Evolutionary conservation across 2,888 invertebrate species (phyloP).

Genomic region (Gnatocerus cornutus): DNA sequence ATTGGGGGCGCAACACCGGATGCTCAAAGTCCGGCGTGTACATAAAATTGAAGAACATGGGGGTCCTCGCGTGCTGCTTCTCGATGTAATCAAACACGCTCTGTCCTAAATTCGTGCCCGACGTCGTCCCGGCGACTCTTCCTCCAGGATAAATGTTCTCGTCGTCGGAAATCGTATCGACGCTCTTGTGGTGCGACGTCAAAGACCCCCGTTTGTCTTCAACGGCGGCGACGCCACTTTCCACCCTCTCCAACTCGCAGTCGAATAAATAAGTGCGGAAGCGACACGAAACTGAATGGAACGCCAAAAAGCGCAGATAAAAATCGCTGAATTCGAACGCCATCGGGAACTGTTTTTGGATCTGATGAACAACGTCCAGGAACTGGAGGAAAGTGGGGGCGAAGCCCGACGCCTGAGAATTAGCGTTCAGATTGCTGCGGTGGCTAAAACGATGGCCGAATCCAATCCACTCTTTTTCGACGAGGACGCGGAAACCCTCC

Average conservation of each 20-base stretch:
- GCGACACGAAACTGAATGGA: slow-evolving; percentile 96
- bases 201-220: slow-evolving; percentile 86
- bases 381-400: slow-evolving; percentile 98
- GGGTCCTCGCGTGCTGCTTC: slow-evolving; percentile 88
- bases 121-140: slow-evolving; percentile 68
- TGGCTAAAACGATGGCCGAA: slow-evolving; percentile 97
- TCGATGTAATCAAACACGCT: slow-evolving; percentile 96
- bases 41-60: slow-evolving; percentile 94
- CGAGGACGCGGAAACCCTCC: slow-evolving; percentile 91
- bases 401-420: slow-evolving; percentile 91
- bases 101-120: slow-evolving; percentile 79
- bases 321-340: slow-evolving; percentile 99
- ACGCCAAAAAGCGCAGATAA: slow-evolving; percentile 95
- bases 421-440: slow-evolving; percentile 90
- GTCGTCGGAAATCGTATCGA: slow-evolving; percentile 82
- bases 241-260: slow-evolving; percentile 92
- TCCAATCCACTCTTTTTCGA: slow-evolving; percentile 99
- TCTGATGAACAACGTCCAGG: slow-evolving; percentile 95
- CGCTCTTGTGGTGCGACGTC: slow-evolving; percentile 79
- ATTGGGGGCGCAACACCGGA: slow-evolving; percentile 89
- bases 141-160: slow-evolving; percentile 82
- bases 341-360: slow-evolving; percentile 94
- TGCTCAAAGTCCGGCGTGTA: slow-evolving; percentile 90
- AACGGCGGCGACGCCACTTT: slow-evolving; percentile 88
- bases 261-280: slow-evolving; percentile 97